Percentiles rank a stretch among this genome's conserved stretches.
Conservation (phyloP, 1,140 invertebrate genomes). For the honey bee (Apis mellifera) region DNA sequence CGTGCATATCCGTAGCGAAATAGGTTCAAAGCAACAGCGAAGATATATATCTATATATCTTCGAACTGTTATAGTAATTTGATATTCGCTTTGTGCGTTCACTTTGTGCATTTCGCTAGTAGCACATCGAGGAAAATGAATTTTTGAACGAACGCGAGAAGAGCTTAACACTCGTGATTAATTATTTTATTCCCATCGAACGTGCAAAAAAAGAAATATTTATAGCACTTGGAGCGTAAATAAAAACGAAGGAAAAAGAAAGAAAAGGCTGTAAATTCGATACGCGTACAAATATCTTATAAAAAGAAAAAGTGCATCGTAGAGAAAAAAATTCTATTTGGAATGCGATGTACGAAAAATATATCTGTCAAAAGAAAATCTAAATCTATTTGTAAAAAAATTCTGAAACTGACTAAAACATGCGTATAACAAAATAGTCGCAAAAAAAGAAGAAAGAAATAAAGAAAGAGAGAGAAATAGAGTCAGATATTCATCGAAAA, state of each 20-base stretch:
- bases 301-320: background rate
- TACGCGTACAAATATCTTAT: background rate
- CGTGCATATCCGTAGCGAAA: background rate
- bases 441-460: background rate
- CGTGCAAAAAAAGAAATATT: background rate
- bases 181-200: background rate
- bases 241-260: background rate
- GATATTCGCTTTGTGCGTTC: background rate
- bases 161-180: background rate
- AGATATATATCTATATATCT: background rate
- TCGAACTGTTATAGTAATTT: background rate
- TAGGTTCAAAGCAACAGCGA: background rate
- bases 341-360: background rate
- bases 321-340: background rate
- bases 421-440: background rate
- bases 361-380: background rate
- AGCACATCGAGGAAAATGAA: background rate
- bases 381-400: background rate
- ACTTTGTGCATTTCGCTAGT: background rate
- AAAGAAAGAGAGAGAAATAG: no score
- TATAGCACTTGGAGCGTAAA: background rate
- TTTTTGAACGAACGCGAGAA: no score
- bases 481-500: no score
- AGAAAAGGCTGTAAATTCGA: background rate
- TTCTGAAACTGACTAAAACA: background rate